Conservation (phyloP, 2,888 invertebrate species). For the Adineta ricciae region DNA sequence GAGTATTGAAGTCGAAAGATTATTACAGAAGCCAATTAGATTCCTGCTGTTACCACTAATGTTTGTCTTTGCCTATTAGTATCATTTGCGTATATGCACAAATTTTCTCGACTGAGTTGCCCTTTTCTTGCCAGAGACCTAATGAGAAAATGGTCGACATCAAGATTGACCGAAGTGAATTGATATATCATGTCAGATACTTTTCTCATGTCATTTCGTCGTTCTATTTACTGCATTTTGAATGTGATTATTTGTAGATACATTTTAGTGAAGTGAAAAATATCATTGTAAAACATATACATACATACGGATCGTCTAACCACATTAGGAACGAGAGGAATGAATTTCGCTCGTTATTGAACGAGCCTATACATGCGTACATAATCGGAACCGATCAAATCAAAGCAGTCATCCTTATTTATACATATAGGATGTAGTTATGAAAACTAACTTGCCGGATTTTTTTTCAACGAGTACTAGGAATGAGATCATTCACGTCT, state of each 20-base stretch:
- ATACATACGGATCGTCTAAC: neutral
- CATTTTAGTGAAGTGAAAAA: neutral
- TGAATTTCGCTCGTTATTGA: neutral
- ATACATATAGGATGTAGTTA: neutral
- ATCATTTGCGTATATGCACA: neutral
- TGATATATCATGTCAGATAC: neutral
- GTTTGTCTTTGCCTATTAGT: neutral
- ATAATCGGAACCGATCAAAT: neutral
- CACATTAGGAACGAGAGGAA: neutral
- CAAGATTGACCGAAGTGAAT: neutral
- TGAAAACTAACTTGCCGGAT: neutral
- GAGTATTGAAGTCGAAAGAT: neutral
- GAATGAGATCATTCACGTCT: neutral
- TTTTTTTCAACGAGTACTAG: neutral
- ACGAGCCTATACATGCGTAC: neutral
- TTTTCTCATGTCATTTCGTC: neutral
- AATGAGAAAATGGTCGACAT: neutral
- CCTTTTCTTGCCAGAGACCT: neutral
- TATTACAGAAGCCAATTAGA: neutral
- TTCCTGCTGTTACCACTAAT: neutral
- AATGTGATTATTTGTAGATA: neutral
- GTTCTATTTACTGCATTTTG: neutral
- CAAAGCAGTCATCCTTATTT: neutral
- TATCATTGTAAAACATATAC: neutral
- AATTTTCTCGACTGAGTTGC: neutral